Conservation (phyloP, 2,797 vertebrate genomes). For the Brotogeris chrysoptera region DNA sequence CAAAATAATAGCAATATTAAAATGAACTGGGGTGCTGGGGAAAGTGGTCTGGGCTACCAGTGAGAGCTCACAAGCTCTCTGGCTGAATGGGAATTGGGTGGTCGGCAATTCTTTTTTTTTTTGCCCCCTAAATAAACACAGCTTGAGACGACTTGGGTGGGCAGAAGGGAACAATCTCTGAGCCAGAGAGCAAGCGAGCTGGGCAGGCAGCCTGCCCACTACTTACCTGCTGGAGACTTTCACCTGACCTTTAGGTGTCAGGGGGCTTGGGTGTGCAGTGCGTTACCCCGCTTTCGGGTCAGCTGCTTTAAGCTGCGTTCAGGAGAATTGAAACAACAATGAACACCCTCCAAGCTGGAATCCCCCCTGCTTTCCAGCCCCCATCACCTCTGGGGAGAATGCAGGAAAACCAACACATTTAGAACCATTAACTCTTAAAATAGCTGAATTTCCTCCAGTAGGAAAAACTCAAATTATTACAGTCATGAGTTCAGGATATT, state of each 20-base stretch:
- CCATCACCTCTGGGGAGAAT: constrained; percentile 56
- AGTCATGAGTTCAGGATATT: constrained; percentile 27
- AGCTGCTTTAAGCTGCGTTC: neutral
- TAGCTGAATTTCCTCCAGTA: constrained; percentile 52
- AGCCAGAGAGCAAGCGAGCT: neutral
- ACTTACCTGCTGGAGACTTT: constrained; percentile 48
- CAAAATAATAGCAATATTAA: neutral
- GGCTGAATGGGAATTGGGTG: constrained; percentile 29
- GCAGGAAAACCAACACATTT: constrained; percentile 74
- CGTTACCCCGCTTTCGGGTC: neutral
- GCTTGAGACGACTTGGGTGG: constrained; percentile 73
- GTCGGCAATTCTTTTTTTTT: constrained; percentile 23
- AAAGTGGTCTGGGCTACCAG: neutral
- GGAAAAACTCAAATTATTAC: constrained; percentile 17
- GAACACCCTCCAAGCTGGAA: neutral
- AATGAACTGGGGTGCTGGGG: neutral
- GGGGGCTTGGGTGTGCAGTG: neutral
- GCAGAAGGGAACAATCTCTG: constrained; percentile 64
- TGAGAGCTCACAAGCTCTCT: neutral
- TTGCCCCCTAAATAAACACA: constrained; percentile 61
- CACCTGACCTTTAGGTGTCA: constrained; percentile 49
- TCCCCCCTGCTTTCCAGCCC: neutral
- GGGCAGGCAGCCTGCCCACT: neutral
- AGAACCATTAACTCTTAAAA: constrained; percentile 66
- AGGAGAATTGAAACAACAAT: constrained; percentile 6